A percentile compares a stretch with the other conserved stretches of the same genome.
Evolutionary conservation across 2,888 invertebrate genomes (phyloP).

Genomic region (Crocallis elinguaria): DNA sequence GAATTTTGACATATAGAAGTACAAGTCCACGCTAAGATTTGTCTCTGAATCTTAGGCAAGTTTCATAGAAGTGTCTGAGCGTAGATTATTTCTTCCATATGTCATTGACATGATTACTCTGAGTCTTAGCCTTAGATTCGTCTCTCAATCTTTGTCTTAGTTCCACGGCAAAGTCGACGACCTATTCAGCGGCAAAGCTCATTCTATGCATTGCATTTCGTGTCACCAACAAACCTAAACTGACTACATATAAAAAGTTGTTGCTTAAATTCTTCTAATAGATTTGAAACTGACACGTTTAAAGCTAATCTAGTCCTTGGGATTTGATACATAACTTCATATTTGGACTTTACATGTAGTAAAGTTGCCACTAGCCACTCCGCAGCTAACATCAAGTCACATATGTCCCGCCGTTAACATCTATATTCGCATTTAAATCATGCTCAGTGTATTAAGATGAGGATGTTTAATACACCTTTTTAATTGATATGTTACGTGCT

Average conservation of each 20-base stretch:
- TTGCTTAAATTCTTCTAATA: not conserved
- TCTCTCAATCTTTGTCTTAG: too few species aligned
- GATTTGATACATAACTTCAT: not conserved
- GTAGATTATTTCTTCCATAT: too few species aligned
- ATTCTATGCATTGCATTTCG: too few species aligned
- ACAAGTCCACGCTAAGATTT: too few species aligned
- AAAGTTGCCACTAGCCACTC: not conserved
- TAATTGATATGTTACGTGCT: constrained; percentile 81
- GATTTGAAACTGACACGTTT: not conserved
- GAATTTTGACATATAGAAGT: too few species aligned
- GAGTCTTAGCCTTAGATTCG: too few species aligned
- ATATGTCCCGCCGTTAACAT: constrained; percentile 11
- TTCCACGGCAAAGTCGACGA: too few species aligned
- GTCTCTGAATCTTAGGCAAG: too few species aligned
- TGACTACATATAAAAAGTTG: not conserved
- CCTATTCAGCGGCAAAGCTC: too few species aligned
- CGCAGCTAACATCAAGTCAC: not conserved
- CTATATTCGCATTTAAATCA: constrained; percentile 59
- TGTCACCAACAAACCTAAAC: not conserved
- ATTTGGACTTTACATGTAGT: not conserved
- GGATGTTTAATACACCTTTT: constrained; percentile 71
- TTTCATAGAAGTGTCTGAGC: too few species aligned
- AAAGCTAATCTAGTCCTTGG: not conserved
- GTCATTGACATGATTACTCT: too few species aligned
- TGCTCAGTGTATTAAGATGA: constrained; percentile 58